phyloP scores from a whole-genome alignment of 2,888 invertebrate species.

The Philopedon plagiatum region DNA sequence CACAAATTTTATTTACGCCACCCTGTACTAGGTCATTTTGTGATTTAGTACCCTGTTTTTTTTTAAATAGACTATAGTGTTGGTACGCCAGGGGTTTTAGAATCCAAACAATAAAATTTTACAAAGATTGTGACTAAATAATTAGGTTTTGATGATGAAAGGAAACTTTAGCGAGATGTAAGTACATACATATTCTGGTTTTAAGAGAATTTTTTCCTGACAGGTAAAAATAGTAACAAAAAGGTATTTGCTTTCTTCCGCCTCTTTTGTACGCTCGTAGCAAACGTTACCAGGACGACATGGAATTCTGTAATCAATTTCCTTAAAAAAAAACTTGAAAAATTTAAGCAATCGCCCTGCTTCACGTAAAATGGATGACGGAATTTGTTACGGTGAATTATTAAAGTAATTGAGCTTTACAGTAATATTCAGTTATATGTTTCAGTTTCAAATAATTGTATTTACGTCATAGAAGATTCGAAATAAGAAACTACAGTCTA shows the following conservation, averaged over 20 bases:
- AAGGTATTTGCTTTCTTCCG: not conserved
- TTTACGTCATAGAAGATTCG: no score
- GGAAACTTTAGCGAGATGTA: not conserved
- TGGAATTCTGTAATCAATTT: conserved; percentile 5
- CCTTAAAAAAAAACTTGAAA: conserved; percentile 8
- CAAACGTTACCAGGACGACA: not conserved
- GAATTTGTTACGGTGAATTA: not conserved
- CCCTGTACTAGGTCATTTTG: no score
- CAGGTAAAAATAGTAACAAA: not conserved
- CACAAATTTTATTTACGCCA: no score
- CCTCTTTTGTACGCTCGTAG: not conserved
- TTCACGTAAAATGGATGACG: not conserved
- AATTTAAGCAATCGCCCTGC: not conserved
- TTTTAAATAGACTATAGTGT: no score
- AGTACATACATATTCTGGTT: not conserved
- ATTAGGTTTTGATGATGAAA: no score
- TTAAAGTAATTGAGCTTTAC: not conserved
- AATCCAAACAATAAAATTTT: no score
- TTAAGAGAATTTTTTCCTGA: not conserved
- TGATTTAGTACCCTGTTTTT: no score
- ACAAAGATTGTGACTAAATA: no score
- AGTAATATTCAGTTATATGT: not conserved
- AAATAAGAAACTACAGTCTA: no score
- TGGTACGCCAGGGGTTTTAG: no score
- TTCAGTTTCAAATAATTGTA: no score